These are phyloP conservation scores for Ctenosaura bakeri DNA, from an alignment of 2,797 vertebrate genomes.

Conservation along the genomic window DNA sequence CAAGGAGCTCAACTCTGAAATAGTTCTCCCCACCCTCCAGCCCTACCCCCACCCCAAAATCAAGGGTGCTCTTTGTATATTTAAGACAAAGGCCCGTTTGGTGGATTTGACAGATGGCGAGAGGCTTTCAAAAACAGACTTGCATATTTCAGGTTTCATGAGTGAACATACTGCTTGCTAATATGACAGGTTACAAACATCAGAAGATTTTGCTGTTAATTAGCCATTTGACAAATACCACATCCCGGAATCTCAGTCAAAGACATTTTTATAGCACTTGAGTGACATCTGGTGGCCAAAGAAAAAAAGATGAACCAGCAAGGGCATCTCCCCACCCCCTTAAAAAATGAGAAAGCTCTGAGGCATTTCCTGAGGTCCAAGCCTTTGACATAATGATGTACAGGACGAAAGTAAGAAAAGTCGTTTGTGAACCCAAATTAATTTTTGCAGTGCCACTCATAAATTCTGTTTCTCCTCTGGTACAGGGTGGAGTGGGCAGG, in stretches of 20 bases:
- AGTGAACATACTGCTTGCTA: slow-evolving; percentile 43
- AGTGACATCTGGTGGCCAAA: slow-evolving; percentile 72
- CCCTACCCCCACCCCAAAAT: slow-evolving; percentile 35
- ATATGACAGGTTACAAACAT: slow-evolving; percentile 71
- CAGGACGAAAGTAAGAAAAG: not conserved
- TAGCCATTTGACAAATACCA: slow-evolving; percentile 40
- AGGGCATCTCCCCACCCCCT: not conserved
- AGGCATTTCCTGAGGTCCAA: not conserved
- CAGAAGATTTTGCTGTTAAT: slow-evolving; percentile 44
- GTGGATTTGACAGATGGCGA: slow-evolving; percentile 60
- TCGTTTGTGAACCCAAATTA: too few relatives aligned
- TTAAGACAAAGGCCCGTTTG: slow-evolving; percentile 68
- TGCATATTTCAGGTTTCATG: slow-evolving; percentile 61
- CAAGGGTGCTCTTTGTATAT: slow-evolving; percentile 58
- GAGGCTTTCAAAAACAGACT: slow-evolving; percentile 51
- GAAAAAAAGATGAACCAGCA: not conserved
- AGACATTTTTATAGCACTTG: slow-evolving; percentile 42
- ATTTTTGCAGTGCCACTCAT: too few relatives aligned
- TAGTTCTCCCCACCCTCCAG: not conserved
- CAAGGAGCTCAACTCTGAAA: slow-evolving; percentile 61
- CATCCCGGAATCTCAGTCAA: not conserved
- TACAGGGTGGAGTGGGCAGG: not conserved
- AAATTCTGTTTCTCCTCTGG: not conserved
- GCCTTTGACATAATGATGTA: too few relatives aligned
- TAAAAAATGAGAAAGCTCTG: not conserved